A percentile compares a stretch with the other conserved stretches of the same genome.
These are phyloP conservation scores for Julus scandinavius DNA, from an alignment of 2,888 invertebrate genomes.

Conservation along the genomic window DNA sequence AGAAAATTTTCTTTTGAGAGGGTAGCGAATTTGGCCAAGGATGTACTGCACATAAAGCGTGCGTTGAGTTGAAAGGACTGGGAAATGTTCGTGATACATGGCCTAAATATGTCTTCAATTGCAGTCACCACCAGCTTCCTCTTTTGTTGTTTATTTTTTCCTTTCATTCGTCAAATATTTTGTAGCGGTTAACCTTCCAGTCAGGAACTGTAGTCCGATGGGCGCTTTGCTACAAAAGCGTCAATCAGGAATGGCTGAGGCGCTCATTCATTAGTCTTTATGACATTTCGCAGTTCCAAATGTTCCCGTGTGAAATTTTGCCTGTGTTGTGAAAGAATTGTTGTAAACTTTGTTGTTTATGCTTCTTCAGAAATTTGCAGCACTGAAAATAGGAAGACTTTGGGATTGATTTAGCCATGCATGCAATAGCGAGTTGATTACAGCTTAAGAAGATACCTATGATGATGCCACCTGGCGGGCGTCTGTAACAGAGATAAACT, in stretches of 20 bases:
- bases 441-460: too few species aligned
- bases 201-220: background rate
- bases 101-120: background rate
- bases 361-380: too few species aligned
- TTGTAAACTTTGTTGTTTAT: too few species aligned
- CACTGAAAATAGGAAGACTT: too few species aligned
- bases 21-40: background rate
- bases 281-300: too few species aligned
- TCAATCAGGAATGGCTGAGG: background rate
- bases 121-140: background rate
- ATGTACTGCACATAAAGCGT: background rate
- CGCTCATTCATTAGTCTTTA: background rate
- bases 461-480: too few species aligned
- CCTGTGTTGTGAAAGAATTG: too few species aligned
- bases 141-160: background rate
- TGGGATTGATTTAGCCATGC: too few species aligned
- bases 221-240: background rate
- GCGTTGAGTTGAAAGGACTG: background rate
- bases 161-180: background rate
- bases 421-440: too few species aligned
- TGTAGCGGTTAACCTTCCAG: background rate
- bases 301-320: too few species aligned
- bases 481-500: too few species aligned
- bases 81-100: background rate
- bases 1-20: too few species aligned